Evolutionary conservation across 2,888 invertebrate species (phyloP), one percentile per base, ranked within the genome.

Genomic region (Drosophila austrosaltans): DNA sequence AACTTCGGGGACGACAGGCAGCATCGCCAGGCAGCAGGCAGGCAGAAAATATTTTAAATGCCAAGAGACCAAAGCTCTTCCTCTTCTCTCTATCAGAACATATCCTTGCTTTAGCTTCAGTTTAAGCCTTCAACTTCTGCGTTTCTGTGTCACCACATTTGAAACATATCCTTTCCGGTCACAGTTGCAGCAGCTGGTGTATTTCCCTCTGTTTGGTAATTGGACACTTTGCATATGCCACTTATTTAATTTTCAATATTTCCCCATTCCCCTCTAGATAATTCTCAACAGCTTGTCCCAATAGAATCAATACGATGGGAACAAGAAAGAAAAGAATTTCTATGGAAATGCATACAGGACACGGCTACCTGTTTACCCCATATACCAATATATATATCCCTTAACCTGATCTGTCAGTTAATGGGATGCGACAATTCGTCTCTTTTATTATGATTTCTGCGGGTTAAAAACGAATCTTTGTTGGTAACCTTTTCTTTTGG

Each of bases 231-330:
- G 78, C 78, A 85, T 79, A 83, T 79, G 82, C 56, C 72, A 67
- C 73, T 72, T 72, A 72, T 63, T 63, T 60, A 59, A 66, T 39
- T 60, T 63, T 25, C 63, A 54, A 30, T 63, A 16, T 40, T 28
- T 53, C 10, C 36, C 61, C 20, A 7, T 44, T 20, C 3, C 44
- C 8, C 39, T 58, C 32, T 32, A 53, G 76, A 82, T 82, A 77
- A 85, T 77, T 80, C 66, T 66, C 61, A 82, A 81, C 81, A 83
- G 77, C 81, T 71, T 81, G 84, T 77, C 81, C 82, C 81, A 83
- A 82, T 73, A 66, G 56, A 48, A 48, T 48, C 57, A 10, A 53
- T 16, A 16, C 61, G 75, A 66, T 82, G 82, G 85, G 82, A 85
- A 80, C 67, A 69, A 53, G 25, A 16, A 16, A 16, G 16, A 16